Conservation (phyloP, 2,888 invertebrate genomes). For the Dysmachus trigonus region DNA sequence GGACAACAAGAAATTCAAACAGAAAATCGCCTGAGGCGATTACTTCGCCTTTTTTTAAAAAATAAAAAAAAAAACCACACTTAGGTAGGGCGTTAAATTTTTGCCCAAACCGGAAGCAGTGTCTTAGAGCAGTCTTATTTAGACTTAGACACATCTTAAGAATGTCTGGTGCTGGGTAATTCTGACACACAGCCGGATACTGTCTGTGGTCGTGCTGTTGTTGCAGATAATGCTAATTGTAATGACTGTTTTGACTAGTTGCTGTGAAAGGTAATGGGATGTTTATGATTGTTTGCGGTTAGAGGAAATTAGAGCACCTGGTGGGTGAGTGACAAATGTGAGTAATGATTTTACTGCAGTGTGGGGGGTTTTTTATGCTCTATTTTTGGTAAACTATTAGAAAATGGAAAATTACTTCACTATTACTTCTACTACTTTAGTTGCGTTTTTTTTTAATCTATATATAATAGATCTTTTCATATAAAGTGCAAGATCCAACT, state of each 20-base stretch:
- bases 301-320: background rate
- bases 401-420: background rate
- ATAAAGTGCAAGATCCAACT: too few relatives aligned
- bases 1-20: background rate
- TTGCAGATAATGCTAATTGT: background rate
- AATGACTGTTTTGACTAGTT: background rate
- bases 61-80: background rate
- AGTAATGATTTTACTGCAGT: background rate
- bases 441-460: too few relatives aligned
- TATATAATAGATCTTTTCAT: too few relatives aligned
- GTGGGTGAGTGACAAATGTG: background rate
- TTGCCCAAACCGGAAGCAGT: background rate
- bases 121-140: background rate
- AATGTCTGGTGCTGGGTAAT: background rate
- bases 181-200: background rate
- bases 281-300: background rate
- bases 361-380: background rate
- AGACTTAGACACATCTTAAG: background rate
- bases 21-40: background rate
- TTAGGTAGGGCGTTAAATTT: conserved; percentile 2
- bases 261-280: background rate
- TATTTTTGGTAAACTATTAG: background rate
- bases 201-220: background rate
- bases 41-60: background rate
- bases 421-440: too few relatives aligned